Evolutionary conservation across 92 coral and sea anemone species (phyloP).

Genomic region (Anthopleura xanthogrammica): DNA sequence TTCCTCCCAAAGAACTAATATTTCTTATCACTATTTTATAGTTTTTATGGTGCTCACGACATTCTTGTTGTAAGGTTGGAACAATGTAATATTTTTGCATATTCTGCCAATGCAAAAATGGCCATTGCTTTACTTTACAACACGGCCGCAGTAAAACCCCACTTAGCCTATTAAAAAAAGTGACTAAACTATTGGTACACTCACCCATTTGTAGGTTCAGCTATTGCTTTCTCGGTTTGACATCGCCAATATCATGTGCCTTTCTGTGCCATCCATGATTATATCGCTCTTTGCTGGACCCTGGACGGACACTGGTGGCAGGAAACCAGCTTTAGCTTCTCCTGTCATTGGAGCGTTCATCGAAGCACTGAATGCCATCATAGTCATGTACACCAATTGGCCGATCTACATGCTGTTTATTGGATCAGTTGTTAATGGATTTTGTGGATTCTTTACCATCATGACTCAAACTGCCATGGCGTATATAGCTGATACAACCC

Average conservation of each 20-base stretch:
- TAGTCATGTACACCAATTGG: constrained; percentile 72
- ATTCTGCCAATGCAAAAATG: too few species aligned
- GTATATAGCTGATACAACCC: constrained; percentile 72
- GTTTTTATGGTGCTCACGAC: too few species aligned
- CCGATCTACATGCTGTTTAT: constrained; percentile 63
- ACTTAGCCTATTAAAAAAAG: too few species aligned
- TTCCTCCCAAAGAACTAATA: too few species aligned
- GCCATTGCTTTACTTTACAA: too few species aligned
- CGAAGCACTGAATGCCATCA: constrained; percentile 51
- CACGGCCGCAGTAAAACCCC: too few species aligned
- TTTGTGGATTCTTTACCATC: constrained; percentile 68
- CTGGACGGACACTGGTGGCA: constrained; percentile 79
- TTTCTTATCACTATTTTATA: too few species aligned
- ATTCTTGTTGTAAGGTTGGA: too few species aligned
- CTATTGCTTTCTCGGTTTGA: constrained; percentile 48
- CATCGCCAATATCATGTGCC: constrained; percentile 59
- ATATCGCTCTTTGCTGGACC: constrained; percentile 64
- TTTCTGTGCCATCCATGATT: constrained; percentile 63
- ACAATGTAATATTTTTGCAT: too few species aligned
- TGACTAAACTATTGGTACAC: too few species aligned
- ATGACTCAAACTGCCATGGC: constrained; percentile 70
- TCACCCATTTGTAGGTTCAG: constrained; percentile 56
- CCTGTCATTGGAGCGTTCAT: constrained; percentile 65
- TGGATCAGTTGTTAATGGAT: constrained; percentile 70
- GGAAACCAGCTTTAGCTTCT: constrained; percentile 57